Evolutionary conservation across 1,140 invertebrate genomes (phyloP).

Genomic region (Gonatopus flavifemur): DNA sequence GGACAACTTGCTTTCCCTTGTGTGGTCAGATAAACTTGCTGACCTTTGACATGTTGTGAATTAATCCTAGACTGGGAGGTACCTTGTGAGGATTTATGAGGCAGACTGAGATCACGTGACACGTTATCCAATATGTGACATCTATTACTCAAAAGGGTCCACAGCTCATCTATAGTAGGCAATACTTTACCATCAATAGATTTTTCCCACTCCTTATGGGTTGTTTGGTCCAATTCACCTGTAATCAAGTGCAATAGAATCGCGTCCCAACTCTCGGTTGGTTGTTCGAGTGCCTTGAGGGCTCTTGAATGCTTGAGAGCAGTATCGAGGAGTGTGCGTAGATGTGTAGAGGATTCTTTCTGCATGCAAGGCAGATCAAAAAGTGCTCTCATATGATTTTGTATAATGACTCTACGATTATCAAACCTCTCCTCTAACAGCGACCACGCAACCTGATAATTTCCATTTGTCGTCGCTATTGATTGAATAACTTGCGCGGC

Average conservation of each 20-base stretch:
- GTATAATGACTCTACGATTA: conserved; percentile 23
- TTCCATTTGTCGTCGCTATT: no score
- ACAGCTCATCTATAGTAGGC: neutral
- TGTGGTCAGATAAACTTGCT: no score
- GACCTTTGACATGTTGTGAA: neutral
- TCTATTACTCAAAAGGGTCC: neutral
- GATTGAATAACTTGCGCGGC: no score
- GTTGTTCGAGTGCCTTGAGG: conserved; percentile 10
- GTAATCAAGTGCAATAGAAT: conserved; percentile 17
- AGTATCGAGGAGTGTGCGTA: no score
- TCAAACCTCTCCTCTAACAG: conserved; percentile 27
- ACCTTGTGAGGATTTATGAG: neutral
- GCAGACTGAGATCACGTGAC: no score
- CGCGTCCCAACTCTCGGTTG: conserved; percentile 18
- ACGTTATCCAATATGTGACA: no score
- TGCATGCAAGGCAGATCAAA: conserved; percentile 14
- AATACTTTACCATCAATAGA: neutral
- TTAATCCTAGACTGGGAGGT: neutral
- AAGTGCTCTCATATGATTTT: conserved; percentile 31
- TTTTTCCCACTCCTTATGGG: conserved; percentile 20
- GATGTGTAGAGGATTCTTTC: no score
- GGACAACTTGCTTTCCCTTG: no score
- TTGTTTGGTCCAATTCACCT: conserved; percentile 14
- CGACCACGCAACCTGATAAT: conserved; percentile 24
- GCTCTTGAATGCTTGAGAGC: no score